These are phyloP conservation scores for Okapia johnstoni DNA, from an alignment of 2,113 vertebrate species.

Conservation along the genomic window DNA sequence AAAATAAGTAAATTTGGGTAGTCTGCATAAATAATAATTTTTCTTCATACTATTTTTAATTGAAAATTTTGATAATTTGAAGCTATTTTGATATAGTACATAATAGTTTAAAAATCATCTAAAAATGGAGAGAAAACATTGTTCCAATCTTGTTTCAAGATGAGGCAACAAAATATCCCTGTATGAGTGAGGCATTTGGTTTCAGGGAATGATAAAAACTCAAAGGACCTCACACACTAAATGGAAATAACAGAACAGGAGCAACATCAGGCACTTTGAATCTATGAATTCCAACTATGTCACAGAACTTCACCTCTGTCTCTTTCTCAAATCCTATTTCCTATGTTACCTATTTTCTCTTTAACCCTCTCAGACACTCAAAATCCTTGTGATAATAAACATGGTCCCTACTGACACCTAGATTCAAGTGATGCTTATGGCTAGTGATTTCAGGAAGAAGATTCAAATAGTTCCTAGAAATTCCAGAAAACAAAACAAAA, in stretches of 20 bases:
- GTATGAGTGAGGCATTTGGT: not conserved
- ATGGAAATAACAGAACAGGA: not conserved
- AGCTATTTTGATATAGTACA: not conserved
- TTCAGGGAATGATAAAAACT: not conserved
- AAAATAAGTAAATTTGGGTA: not conserved
- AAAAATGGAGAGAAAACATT: not conserved
- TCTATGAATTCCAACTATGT: not conserved
- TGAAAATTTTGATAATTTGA: not conserved
- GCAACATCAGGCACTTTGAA: not conserved
- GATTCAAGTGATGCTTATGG: not conserved
- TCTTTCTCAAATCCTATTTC: not conserved
- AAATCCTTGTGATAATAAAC: not conserved
- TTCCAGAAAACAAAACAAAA: not conserved
- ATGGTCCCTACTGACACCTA: not conserved
- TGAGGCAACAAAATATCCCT: not conserved
- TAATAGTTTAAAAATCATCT: not conserved
- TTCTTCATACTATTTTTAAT: not conserved
- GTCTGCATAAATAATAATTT: not conserved
- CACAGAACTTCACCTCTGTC: not conserved
- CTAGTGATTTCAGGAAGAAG: not conserved
- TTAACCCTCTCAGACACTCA: not conserved
- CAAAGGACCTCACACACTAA: not conserved
- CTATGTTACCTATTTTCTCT: not conserved
- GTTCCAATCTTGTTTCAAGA: not conserved
- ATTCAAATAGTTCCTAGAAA: not conserved